Evolutionary conservation across 2,888 invertebrate species (phyloP), one percentile per base, ranked within the genome.

Genomic region (Cataglyphis albicans): DNA sequence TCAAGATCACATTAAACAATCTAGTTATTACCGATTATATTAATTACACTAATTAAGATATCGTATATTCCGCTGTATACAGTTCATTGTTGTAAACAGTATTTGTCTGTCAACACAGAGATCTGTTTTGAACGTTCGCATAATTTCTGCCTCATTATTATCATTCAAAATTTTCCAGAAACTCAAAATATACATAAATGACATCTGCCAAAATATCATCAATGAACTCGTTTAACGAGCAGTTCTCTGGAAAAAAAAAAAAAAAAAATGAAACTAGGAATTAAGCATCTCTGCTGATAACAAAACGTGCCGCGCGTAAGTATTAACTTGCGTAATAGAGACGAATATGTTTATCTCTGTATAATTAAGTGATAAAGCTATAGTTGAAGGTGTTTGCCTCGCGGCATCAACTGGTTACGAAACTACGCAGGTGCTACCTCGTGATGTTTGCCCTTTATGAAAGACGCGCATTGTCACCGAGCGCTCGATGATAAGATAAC

Each of bases 401-500:
- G 57, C 57, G 55, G 57, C 32, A 70, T 70, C 41, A 72, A 25
- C 12, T 25, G 21, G 35, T 78, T 78, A 70, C 78, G 72, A 70
- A 78, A 78, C 72, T 32, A 21, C 41, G n/a, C 68, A 76, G 76
- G 55, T 67, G 68, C 41, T 59, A 59, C 78, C 59, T 70, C 59
- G 59, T 72, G 78, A 70, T 78, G 72, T 78, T 78, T 78, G 78
- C 57, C 38, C 29, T 67, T 68, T 59, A 59, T 76, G 75, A 52
- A 78, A 78, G 59, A 72, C 57, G 74, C 78, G 81, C 55, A 59
- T 41, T 59, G 65, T 68, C n/a, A n/a, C n/a, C 57, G 55, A 63
- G 76, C 76, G 57, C 55, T 25, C 64, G 63, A 55, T 75, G 83
- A 83, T 81, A 70, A 78, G 78, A 55, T 55, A 41, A 25, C 38